Conservation (phyloP, 1,140 invertebrate species). For the Tribolium madens region DNA sequence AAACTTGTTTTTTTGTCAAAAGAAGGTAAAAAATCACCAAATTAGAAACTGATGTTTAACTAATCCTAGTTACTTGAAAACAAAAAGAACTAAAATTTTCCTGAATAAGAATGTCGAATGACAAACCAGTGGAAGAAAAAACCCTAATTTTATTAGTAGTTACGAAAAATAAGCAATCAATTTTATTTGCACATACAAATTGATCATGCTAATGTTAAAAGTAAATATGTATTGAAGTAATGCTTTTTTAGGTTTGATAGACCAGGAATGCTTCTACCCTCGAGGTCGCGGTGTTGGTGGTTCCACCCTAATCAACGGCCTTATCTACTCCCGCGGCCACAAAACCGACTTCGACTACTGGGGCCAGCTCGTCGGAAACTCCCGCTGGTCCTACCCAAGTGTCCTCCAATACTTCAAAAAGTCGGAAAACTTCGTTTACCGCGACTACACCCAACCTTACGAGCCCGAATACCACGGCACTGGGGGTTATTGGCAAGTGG, state of each 20-base stretch:
- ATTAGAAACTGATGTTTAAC: no score
- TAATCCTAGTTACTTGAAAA: no score
- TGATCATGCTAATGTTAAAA: no score
- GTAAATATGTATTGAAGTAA: no score
- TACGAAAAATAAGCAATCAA: no score
- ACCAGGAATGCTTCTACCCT: slow-evolving; percentile 54
- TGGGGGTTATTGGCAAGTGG: slow-evolving; percentile 14
- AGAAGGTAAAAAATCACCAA: no score
- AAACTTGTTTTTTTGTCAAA: no score
- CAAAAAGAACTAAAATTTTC: no score
- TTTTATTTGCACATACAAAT: no score
- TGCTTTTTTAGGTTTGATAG: background rate
- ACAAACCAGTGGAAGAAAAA: no score
- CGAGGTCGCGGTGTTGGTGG: slow-evolving; percentile 72
- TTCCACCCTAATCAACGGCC: slow-evolving; percentile 77
- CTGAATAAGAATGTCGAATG: no score
- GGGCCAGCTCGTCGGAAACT: slow-evolving; percentile 72
- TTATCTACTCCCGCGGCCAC: slow-evolving; percentile 81
- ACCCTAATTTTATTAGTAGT: no score
- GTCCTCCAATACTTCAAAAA: slow-evolving; percentile 74
- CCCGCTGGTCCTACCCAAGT: slow-evolving; percentile 75
- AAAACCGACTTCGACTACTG: slow-evolving; percentile 77
- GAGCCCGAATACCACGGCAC: slow-evolving; percentile 24
- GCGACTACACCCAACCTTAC: background rate
- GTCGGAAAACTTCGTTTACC: slow-evolving; percentile 63